Base-by-base conservation (phyloP, 2,113 vertebrate genomes). In the Hemichromis elongatus region DNA sequence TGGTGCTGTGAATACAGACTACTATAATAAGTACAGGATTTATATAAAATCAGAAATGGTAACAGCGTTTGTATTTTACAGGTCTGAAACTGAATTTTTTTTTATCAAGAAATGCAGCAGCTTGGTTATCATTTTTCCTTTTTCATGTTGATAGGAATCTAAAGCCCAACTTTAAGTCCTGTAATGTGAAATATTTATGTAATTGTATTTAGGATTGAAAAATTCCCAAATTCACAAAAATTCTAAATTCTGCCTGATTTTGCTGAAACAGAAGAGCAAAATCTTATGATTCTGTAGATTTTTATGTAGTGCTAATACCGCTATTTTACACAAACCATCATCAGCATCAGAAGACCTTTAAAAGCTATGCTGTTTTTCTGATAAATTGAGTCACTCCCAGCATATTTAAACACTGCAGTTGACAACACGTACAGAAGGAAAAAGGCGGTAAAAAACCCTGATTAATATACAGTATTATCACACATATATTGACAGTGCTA, bases 371-470 rank as follows among this genome's bases (percentile, higher is more conserved):
- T 37, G 14, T 4, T 73, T 73, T 73, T 47, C n/a, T n/a, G 68
- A 47, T 73, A 3, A 47, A 28, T 19, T 47, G 68, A 30, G 24
- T 45, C 42, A 18, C 24, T 50, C 24, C 68, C 28, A 19, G 9
- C 30, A 19, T 50, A 30, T 28, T 26, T 73, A 73, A 73, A 47
- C 40, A 73, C 40, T 73, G 6, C 68, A 73, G 42, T 47, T 47
- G 6, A 47, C 24, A 73, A 19, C 40, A 68, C 40, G 11, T 40
- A 66, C 35, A 70, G 37, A 24, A 70, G 21, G 63, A 70, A 26
- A 16, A 12, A 45, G 13, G 37, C 9, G 5, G 63, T 26, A 6
- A 26, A 45, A 70, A 45, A 26, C 45, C 63, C 8, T 0, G 0
- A 45, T 10, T 42, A 70, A 70, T 73, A 73, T 0, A 47, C 40